Evolutionary conservation across 92 coral and sea anemone species (phyloP), one percentile per base, ranked within the genome.

Genomic region (Parazoanthus swiftii): DNA sequence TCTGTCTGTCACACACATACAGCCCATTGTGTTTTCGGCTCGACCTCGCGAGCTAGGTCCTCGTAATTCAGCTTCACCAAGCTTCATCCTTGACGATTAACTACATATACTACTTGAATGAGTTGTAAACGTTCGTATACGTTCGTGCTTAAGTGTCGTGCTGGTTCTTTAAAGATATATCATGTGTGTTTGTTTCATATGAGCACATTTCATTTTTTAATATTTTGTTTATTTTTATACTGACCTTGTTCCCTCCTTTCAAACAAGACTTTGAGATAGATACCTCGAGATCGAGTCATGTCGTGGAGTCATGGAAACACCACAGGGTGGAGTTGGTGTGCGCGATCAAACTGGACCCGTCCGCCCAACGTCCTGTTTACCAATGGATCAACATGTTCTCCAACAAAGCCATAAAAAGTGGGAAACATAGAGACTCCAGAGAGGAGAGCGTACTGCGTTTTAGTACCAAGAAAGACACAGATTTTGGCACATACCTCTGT

Each of bases 281-380:
- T 25, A 35, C 35, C 39, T 67, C 77, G 58, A 82, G 36, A 43
- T 82, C 86, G 18, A 67, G 38, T 29, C 65, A 67, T 33, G 59
- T 71, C 15, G 86, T 82, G 63, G 86, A 82, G 39, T 82, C 86
- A 11, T 82, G 86, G 86, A 82, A 82, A 35, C 23, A 82, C 86
- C 86, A 82, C 77, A 67, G 76, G 68, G 77, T 82, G 9, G 73
- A 72, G 18, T 58, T 82, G 77, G 86, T 82, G 59, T 82, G 86
- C 33, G 86, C 86, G 21, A 82, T 82, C 86, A 68, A 82, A 39
- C 77, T 82, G 59, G 38, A 82, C 14, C 77, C 51, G 10, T 66
- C 86, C 37, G 77, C 86, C 48, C 13, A 42, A 8, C 73, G 56
- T 66, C 86, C 86, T 5, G 44, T 73, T 10, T 82, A 66, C 76